These are phyloP conservation scores for Cynocephalus volans DNA, from an alignment of 2,113 vertebrate species.

Conservation along the genomic window DNA sequence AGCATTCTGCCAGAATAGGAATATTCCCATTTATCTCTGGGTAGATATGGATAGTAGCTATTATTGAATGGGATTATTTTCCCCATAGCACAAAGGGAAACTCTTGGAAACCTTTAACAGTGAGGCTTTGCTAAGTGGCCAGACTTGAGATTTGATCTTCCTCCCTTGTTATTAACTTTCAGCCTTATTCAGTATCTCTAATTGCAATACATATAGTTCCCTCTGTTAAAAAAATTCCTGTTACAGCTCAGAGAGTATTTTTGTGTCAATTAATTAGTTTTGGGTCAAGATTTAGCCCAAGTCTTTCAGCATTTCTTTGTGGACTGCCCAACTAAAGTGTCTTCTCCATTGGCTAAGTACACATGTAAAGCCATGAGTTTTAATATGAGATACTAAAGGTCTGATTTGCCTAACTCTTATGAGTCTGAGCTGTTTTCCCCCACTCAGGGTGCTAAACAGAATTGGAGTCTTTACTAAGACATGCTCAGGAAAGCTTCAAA, in stretches of 20 bases:
- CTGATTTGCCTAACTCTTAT: slow-evolving; percentile 11
- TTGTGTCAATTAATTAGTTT: slow-evolving; percentile 51
- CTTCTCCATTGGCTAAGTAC: slow-evolving; percentile 52
- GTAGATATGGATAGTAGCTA: neutral
- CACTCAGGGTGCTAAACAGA: slow-evolving; percentile 78
- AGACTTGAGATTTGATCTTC: slow-evolving; percentile 26
- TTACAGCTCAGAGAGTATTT: neutral
- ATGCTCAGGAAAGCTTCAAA: slow-evolving; percentile 72
- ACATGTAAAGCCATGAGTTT: slow-evolving; percentile 43
- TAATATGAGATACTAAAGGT: slow-evolving; percentile 61
- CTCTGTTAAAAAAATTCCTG: neutral
- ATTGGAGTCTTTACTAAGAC: slow-evolving; percentile 60
- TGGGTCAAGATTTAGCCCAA: slow-evolving; percentile 53
- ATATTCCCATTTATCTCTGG: neutral
- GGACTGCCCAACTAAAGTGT: slow-evolving; percentile 40
- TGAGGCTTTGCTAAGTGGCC: slow-evolving; percentile 58
- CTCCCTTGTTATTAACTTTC: neutral
- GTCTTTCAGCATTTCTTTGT: slow-evolving; percentile 56
- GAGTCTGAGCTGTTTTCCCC: slow-evolving; percentile 56
- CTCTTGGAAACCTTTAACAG: neutral
- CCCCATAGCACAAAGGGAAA: neutral
- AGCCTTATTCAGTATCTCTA: slow-evolving; percentile 5
- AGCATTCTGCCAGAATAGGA: neutral
- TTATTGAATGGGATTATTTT: neutral
- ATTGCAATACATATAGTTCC: slow-evolving; percentile 7